Base-by-base conservation (phyloP, 2,113 vertebrate genomes). In the Nerophis lumbriciformis region DNA sequence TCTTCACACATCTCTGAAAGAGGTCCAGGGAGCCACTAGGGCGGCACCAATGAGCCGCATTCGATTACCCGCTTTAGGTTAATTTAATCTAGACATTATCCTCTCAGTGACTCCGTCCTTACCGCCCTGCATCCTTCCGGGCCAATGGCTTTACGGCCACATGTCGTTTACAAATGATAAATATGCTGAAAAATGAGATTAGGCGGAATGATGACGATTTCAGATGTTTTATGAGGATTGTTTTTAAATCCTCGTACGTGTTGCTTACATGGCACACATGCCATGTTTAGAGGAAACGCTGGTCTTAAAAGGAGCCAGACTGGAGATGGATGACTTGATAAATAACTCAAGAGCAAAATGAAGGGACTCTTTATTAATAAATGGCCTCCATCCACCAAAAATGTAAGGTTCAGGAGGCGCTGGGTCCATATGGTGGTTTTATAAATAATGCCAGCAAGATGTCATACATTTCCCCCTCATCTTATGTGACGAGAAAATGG, bases 301-400 rank as follows among this genome's bases (percentile, higher is more conserved):
- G 16, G 21, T 53, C 8, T 11, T 10, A 19, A 15, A 11, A 45
- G 5, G 44, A 62, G 11, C 39, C 52, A 35, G 37, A 56, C 42
- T 28, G 51, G 15, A 42, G 62, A 76, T 71, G 47, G 73, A 81
- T 74, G 69, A 71, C 16, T 63, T 59, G 68, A 82, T 86, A 79
- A 86, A 81, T 86, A 84, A 88, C 79, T 72, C 64, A 84, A 4
- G 55, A 63, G 68, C 53, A 61, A 51, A 59, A 71, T 47, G 73
- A 77, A 79, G 66, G 73, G 68, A 53, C 47, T 80, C 57, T 78
- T 83, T 84, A 83, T 84, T 85, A 81, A 88, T 84, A 76, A 75
- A 86, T 86, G 79, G 61, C 14, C 71, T 79, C 55, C 69, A 72
- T 79, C 55, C 69, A 72, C 68, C 79, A 72, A 78, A 12, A 81